Conservation (phyloP, 2,888 invertebrate species). For the Mechanitis messenoides region DNA sequence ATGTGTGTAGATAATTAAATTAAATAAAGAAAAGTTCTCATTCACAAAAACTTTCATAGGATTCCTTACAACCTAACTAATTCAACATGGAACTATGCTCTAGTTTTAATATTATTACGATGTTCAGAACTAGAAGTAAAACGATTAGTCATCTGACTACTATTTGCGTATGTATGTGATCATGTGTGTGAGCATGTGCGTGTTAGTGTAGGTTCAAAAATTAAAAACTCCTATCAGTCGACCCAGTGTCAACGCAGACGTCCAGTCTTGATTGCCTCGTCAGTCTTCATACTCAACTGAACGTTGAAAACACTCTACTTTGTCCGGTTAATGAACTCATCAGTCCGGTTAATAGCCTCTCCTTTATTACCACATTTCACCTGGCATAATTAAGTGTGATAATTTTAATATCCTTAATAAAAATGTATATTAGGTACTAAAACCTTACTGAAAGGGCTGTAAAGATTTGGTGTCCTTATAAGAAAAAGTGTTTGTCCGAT, state of each 20-base stretch:
- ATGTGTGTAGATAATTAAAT: too few relatives aligned
- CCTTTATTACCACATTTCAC: conserved; percentile 23
- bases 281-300: conserved; percentile 43
- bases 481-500: too few relatives aligned
- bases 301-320: conserved; percentile 70
- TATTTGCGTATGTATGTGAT: not conserved
- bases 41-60: too few relatives aligned
- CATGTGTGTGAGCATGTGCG: conserved; percentile 10
- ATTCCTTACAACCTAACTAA: too few relatives aligned
- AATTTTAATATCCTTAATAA: too few relatives aligned
- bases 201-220: conserved; percentile 53
- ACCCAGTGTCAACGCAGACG: conserved; percentile 64
- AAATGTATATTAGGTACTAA: too few relatives aligned
- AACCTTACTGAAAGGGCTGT: too few relatives aligned
- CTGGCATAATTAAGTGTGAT: not conserved
- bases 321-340: conserved; percentile 57
- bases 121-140: not conserved
- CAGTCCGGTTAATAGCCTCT: conserved; percentile 30
- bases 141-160: conserved; percentile 19
- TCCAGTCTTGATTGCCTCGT: conserved; percentile 66
- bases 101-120: too few relatives aligned
- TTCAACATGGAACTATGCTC: too few relatives aligned
- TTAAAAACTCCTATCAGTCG: conserved; percentile 61
- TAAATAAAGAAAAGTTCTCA: too few relatives aligned
- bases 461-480: too few relatives aligned